These are phyloP conservation scores for Hippocampus zosterae DNA, from an alignment of 2,113 vertebrate species.

Conservation along the genomic window DNA sequence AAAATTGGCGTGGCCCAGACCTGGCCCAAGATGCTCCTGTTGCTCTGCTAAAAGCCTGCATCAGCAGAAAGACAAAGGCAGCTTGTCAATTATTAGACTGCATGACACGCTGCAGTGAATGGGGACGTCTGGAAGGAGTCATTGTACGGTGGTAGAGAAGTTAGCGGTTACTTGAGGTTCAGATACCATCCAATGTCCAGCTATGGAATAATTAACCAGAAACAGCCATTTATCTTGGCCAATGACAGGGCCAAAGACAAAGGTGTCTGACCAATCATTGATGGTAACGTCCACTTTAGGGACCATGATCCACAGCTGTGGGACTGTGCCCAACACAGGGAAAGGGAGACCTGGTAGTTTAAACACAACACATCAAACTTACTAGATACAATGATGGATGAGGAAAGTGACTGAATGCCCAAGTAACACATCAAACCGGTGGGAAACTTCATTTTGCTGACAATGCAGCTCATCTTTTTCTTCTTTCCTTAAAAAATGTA, in stretches of 20 bases:
- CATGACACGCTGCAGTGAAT: slow-evolving; percentile 56
- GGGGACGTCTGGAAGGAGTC: slow-evolving; percentile 58
- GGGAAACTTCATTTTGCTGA: slow-evolving; percentile 16
- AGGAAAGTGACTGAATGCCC: slow-evolving; percentile 21
- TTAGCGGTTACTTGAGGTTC: slow-evolving; percentile 61
- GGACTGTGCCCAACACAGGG: slow-evolving; percentile 19
- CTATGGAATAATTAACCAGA: slow-evolving; percentile 73
- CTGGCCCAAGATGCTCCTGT: slow-evolving; percentile 51
- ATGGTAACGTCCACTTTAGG: slow-evolving; percentile 42
- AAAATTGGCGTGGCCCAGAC: slow-evolving; percentile 64
- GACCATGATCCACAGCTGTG: slow-evolving; percentile 43
- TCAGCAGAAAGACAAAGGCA: slow-evolving; percentile 71
- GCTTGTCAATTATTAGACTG: slow-evolving; percentile 62
- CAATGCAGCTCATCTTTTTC: slow-evolving; percentile 18
- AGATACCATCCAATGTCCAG: slow-evolving; percentile 51
- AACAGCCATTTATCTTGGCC: slow-evolving; percentile 65
- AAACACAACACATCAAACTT: slow-evolving; percentile 44
- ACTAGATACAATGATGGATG: slow-evolving; percentile 40
- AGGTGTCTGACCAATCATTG: slow-evolving; percentile 57
- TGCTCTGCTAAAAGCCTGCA: slow-evolving; percentile 65
- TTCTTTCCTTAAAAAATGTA: slow-evolving; percentile 6
- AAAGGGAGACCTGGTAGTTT: slow-evolving; percentile 38
- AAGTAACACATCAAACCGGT: slow-evolving; percentile 14
- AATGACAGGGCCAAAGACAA: slow-evolving; percentile 61
- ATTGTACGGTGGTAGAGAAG: slow-evolving; percentile 65